A percentile compares a stretch with the other conserved stretches of the same genome.
Conservation (phyloP, 2,888 invertebrate genomes). For the Meandrusa payeni region DNA sequence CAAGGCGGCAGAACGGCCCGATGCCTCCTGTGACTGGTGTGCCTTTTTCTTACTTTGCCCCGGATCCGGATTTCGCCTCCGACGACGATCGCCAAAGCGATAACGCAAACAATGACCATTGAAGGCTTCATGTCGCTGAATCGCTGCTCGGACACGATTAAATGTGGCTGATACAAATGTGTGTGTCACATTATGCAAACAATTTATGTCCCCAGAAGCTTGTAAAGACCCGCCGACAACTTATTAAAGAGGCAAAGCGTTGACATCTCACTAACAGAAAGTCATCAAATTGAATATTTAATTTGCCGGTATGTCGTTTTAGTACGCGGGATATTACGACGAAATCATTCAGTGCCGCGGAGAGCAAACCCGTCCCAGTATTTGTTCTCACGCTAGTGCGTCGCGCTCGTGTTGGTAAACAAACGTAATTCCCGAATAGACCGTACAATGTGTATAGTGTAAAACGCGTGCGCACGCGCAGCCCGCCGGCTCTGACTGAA, state of each 20-base stretch:
- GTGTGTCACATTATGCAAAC: constrained; percentile 74
- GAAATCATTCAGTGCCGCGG: constrained; percentile 37
- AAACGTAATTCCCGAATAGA: constrained; percentile 38
- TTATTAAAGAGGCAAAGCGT: constrained; percentile 62
- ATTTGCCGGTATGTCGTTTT: constrained; percentile 44
- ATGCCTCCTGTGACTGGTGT: constrained; percentile 60
- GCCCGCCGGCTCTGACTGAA: constrained; percentile 69
- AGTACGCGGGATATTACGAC: constrained; percentile 37
- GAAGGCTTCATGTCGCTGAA: constrained; percentile 64
- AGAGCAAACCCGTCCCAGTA: constrained; percentile 24
- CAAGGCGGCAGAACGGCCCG: constrained; percentile 68
- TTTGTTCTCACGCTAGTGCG: constrained; percentile 44
- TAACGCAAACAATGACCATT: constrained; percentile 68
- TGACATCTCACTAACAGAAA: constrained; percentile 70
- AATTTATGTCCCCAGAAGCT: constrained; percentile 63
- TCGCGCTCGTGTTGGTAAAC: constrained; percentile 60
- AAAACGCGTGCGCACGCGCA: constrained; percentile 73
- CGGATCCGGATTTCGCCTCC: constrained; percentile 69
- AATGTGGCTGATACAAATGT: constrained; percentile 60
- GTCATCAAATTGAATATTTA: constrained; percentile 56
- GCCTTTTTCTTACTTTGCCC: constrained; percentile 73
- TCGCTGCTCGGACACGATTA: constrained; percentile 57
- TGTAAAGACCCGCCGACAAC: constrained; percentile 56
- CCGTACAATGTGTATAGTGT: constrained; percentile 37
- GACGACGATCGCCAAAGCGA: constrained; percentile 62